phyloP scores from a whole-genome alignment of 92 coral and sea anemone genomes.

The Bergia puertoricense region DNA sequence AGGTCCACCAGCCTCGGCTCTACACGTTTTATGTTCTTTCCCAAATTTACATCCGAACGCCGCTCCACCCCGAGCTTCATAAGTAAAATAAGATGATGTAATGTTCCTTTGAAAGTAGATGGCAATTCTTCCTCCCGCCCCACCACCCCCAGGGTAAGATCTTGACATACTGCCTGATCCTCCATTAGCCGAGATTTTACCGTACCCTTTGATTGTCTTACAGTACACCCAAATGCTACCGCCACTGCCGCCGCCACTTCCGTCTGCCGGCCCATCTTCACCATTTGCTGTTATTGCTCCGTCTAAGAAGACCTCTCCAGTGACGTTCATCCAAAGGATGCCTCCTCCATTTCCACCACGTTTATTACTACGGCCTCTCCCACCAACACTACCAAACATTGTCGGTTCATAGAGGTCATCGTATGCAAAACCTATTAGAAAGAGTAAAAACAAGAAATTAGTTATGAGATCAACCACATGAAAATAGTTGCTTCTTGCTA shows the following conservation, averaged over 20 bases:
- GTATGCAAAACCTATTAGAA: slow-evolving; percentile 55
- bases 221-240: slow-evolving; percentile 81
- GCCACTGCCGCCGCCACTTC: slow-evolving; percentile 83
- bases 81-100: slow-evolving; percentile 69
- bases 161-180: slow-evolving; percentile 57
- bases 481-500: no score
- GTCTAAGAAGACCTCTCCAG: slow-evolving; percentile 64
- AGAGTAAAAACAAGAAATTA: not conserved
- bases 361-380: slow-evolving; percentile 40
- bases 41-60: slow-evolving; percentile 60
- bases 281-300: slow-evolving; percentile 69
- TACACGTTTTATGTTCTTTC: slow-evolving; percentile 32
- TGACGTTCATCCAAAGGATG: slow-evolving; percentile 70
- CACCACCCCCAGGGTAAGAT: slow-evolving; percentile 66
- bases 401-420: slow-evolving; percentile 73
- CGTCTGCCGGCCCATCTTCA: slow-evolving; percentile 53
- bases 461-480: not conserved
- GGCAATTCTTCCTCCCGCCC: slow-evolving; percentile 77
- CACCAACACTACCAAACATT: slow-evolving; percentile 73
- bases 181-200: slow-evolving; percentile 67
- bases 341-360: slow-evolving; percentile 84
- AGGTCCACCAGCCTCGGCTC: slow-evolving; percentile 80
- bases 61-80: slow-evolving; percentile 77
- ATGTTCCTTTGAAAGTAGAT: slow-evolving; percentile 65
- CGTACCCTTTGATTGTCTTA: slow-evolving; percentile 66